Evolutionary conservation across 2,797 vertebrate species (phyloP).

Genomic region (Galago senegalensis): DNA sequence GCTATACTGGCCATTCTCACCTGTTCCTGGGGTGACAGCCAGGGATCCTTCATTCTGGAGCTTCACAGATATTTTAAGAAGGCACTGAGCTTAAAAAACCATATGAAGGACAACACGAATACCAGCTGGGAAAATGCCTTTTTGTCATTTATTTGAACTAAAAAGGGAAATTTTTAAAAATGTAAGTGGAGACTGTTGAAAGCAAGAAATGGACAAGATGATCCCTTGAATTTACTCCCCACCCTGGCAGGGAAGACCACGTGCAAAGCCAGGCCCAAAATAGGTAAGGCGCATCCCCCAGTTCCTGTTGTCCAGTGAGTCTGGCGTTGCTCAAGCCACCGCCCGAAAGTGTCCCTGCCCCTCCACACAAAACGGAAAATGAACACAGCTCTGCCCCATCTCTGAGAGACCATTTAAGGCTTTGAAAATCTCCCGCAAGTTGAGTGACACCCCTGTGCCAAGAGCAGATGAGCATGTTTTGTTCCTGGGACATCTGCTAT

Average conservation of each 20-base stretch:
- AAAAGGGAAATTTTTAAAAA: not conserved
- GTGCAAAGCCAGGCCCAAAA: conserved; percentile 42
- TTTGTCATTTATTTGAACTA: not conserved
- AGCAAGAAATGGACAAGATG: not conserved
- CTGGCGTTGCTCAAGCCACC: not conserved
- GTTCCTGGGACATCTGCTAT: conserved; percentile 82
- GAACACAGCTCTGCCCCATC: not conserved
- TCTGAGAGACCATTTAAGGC: conserved; percentile 84
- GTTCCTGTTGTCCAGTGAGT: not conserved
- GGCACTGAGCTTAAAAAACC: not conserved
- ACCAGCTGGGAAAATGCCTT: not conserved
- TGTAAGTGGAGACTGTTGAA: not conserved
- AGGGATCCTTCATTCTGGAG: not conserved
- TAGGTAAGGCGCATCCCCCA: not conserved
- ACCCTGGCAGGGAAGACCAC: not conserved
- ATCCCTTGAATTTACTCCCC: not conserved
- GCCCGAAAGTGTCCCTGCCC: conserved; percentile 2
- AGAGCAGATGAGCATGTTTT: conserved; percentile 78
- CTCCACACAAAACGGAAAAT: not conserved
- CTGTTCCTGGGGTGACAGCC: not conserved
- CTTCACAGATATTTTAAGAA: not conserved
- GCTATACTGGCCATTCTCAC: not conserved
- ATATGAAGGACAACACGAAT: not conserved
- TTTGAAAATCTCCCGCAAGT: conserved; percentile 72
- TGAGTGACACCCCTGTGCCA: conserved; percentile 64